Evolutionary conservation across 1,140 invertebrate genomes (phyloP).

Genomic region (Drosophila nikananu): DNA sequence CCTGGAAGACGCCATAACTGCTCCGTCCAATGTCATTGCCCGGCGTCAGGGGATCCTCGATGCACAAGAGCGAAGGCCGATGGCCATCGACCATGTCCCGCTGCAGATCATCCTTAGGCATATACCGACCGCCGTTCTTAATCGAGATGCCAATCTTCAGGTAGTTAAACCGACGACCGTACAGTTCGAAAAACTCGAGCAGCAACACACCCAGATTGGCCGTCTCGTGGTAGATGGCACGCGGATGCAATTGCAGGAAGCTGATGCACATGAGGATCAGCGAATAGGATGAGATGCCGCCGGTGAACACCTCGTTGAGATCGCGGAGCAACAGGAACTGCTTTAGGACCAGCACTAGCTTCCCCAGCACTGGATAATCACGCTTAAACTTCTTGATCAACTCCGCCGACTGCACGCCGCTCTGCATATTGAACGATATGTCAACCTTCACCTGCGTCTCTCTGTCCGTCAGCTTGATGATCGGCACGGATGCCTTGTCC

Average conservation of each 20-base stretch:
- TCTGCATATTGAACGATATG: slow-evolving; percentile 99
- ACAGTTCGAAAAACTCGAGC: slow-evolving; percentile 99
- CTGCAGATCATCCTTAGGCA: slow-evolving; percentile 97
- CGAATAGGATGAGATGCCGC: slow-evolving; percentile 99
- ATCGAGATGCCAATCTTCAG: slow-evolving; percentile 97
- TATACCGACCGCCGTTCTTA: slow-evolving; percentile 96
- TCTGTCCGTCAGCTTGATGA: slow-evolving; percentile 98
- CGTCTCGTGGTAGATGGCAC: slow-evolving; percentile 87
- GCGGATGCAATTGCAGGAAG: slow-evolving; percentile 93
- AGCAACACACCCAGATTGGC: slow-evolving; percentile 97
- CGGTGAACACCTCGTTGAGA: slow-evolving; percentile 99
- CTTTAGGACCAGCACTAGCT: slow-evolving; percentile 98
- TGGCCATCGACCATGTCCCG: slow-evolving; percentile 97
- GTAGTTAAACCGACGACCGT: slow-evolving; percentile 98
- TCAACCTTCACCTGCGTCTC: slow-evolving; percentile 97
- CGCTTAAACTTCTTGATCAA: slow-evolving; percentile 95
- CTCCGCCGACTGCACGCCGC: slow-evolving; percentile 97
- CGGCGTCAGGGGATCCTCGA: slow-evolving; percentile 98
- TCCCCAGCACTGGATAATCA: slow-evolving; percentile 94
- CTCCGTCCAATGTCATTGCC: slow-evolving; percentile 98
- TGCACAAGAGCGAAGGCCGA: slow-evolving; percentile 96
- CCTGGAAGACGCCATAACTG: slow-evolving; percentile 95
- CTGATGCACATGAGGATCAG: slow-evolving; percentile 99
- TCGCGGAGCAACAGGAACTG: slow-evolving; percentile 98
- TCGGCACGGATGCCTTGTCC: slow-evolving; percentile 98